These are phyloP conservation scores for Rhodophaea formosa DNA, from an alignment of 2,888 invertebrate genomes.

Conservation along the genomic window DNA sequence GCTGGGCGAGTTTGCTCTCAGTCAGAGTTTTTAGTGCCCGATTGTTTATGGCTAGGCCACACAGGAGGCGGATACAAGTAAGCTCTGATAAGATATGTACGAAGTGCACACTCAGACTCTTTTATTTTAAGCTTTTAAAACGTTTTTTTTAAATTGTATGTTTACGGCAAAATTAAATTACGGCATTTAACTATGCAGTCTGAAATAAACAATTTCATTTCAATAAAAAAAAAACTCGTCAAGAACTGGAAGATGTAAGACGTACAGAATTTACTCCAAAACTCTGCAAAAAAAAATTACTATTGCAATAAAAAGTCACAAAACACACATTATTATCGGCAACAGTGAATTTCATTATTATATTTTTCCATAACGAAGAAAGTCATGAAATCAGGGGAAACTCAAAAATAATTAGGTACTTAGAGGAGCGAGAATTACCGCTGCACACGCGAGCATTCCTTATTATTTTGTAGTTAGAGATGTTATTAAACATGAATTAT, in stretches of 20 bases:
- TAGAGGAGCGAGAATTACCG: constrained; percentile 60
- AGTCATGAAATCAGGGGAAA: constrained; percentile 56
- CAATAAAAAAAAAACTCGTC: too few species aligned
- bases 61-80: neutral
- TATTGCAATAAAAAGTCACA: neutral
- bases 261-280: too few species aligned
- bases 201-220: too few species aligned
- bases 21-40: constrained; percentile 41
- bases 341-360: constrained; percentile 22
- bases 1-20: constrained; percentile 39
- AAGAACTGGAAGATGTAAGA: too few species aligned
- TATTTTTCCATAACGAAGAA: constrained; percentile 41
- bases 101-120: too few species aligned
- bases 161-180: too few species aligned
- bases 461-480: constrained; percentile 72
- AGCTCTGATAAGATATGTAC: too few species aligned
- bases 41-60: constrained; percentile 26
- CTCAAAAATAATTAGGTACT: constrained; percentile 63
- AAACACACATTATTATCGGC: neutral
- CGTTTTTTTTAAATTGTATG: too few species aligned
- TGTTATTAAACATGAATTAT: constrained; percentile 66
- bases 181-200: too few species aligned
- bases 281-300: neutral
- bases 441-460: constrained; percentile 66
- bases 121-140: too few species aligned